Percentiles rank a stretch among this genome's conserved stretches.
Evolutionary conservation across 2,888 invertebrate species (phyloP).

Genomic region (Chaitophorus viminalis): DNA sequence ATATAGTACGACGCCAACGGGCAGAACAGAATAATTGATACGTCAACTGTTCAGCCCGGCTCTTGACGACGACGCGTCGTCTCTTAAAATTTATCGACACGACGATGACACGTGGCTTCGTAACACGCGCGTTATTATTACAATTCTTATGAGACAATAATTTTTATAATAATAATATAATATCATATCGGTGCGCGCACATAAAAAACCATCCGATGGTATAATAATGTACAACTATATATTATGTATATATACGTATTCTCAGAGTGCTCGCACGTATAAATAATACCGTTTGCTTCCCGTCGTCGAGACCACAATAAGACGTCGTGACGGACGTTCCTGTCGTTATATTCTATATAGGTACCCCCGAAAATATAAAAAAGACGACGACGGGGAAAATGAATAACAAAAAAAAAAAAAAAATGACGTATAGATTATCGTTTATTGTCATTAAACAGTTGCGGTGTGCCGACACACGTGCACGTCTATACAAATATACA

Average conservation of each 20-base stretch:
- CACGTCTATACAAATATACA: not conserved
- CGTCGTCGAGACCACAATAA: not conserved
- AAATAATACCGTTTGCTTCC: not conserved
- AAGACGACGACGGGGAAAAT: no score
- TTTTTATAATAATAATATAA: no score
- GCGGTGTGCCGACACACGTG: not conserved
- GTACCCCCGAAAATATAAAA: not conserved
- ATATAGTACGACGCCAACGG: not conserved
- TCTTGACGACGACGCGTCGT: not conserved
- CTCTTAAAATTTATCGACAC: not conserved
- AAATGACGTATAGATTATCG: not conserved
- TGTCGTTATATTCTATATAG: no score
- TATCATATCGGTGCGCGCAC: no score
- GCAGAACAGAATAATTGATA: not conserved
- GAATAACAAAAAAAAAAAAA: not conserved
- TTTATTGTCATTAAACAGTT: not conserved
- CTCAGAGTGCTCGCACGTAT: not conserved
- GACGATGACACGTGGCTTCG: conserved; percentile 19
- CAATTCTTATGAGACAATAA: no score
- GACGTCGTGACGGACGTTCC: not conserved
- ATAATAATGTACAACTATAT: not conserved
- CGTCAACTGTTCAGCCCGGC: not conserved
- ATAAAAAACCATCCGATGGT: conserved; percentile 11
- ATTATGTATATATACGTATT: conserved; percentile 18
- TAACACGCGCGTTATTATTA: not conserved